These are phyloP conservation scores for Diceros bicornis DNA, from an alignment of 2,797 vertebrate genomes.

Conservation along the genomic window DNA sequence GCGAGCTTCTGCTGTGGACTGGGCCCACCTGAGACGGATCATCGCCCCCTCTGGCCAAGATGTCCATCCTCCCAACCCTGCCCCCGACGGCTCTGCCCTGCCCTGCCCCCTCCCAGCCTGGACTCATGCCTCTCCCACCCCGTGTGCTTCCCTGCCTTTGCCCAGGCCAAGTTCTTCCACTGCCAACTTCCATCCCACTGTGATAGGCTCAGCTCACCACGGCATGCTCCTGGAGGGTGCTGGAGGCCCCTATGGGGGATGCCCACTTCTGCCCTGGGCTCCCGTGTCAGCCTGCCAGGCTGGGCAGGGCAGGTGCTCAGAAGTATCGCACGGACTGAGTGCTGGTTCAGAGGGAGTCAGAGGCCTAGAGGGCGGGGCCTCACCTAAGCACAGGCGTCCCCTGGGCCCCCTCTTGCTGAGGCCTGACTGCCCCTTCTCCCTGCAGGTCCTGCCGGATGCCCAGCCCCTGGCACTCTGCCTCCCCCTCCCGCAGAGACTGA, in stretches of 20 bases:
- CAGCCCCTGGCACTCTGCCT: neutral
- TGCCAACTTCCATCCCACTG: accelerated
- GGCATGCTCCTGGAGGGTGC: neutral
- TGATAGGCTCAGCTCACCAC: neutral
- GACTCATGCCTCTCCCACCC: accelerated
- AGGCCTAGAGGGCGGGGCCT: neutral
- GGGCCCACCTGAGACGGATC: neutral
- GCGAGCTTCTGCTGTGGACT: neutral
- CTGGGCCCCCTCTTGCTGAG: neutral
- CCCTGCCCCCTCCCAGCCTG: accelerated
- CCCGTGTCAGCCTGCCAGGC: accelerated
- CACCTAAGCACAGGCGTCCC: neutral
- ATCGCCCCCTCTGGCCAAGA: accelerated
- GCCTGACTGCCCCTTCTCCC: constrained; percentile 60
- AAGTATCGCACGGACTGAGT: accelerated
- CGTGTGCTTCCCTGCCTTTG: accelerated
- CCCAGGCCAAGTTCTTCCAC: accelerated
- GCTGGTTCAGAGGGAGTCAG: accelerated
- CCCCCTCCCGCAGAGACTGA: neutral
- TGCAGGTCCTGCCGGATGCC: constrained; percentile 57
- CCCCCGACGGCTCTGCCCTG: neutral
- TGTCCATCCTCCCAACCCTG: neutral
- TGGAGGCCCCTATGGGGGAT: neutral
- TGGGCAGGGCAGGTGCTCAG: neutral
- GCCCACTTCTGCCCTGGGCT: neutral